Percentiles rank a stretch among this genome's conserved stretches.
Conservation (phyloP, 2,888 invertebrate species). For the Aplocera efformata region DNA sequence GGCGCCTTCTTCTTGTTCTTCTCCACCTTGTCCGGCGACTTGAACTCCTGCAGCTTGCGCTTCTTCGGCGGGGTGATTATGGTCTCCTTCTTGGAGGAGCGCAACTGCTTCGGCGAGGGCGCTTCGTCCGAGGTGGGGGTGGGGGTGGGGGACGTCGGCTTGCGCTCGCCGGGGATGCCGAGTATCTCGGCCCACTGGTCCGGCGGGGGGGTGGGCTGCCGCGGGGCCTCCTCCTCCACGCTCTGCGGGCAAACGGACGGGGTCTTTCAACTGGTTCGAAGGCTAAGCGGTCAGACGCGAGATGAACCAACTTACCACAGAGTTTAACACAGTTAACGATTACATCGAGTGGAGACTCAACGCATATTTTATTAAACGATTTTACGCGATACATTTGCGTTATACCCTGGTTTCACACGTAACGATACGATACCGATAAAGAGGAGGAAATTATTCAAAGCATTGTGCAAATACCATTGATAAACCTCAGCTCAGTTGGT, state of each 20-base stretch:
- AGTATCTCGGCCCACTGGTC: slow-evolving; percentile 75
- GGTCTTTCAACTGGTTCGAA: neutral
- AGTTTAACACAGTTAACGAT: too few species aligned
- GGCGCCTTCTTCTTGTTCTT: slow-evolving; percentile 40
- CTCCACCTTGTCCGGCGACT: slow-evolving; percentile 46
- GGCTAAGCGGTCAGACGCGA: slow-evolving; percentile 9
- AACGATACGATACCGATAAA: too few species aligned
- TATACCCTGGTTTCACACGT: too few species aligned
- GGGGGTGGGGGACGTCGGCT: slow-evolving; percentile 22
- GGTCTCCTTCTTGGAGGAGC: slow-evolving; percentile 56
- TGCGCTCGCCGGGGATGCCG: slow-evolving; percentile 62
- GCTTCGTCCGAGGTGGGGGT: slow-evolving; percentile 27
- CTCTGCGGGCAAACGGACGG: slow-evolving; percentile 12
- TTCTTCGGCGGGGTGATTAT: slow-evolving; percentile 63
- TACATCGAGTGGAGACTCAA: too few species aligned
- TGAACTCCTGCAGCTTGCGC: slow-evolving; percentile 48
- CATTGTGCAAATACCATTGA: too few species aligned
- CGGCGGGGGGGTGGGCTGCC: slow-evolving; percentile 70
- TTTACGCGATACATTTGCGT: too few species aligned
- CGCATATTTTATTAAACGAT: too few species aligned
- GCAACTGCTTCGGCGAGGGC: slow-evolving; percentile 55
- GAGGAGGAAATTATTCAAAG: too few species aligned
- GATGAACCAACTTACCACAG: neutral
- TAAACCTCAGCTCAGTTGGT: too few species aligned
- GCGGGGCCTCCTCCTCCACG: slow-evolving; percentile 53